phyloP scores from a whole-genome alignment of 2,113 vertebrate species.

The Pygoscelis adeliae region DNA sequence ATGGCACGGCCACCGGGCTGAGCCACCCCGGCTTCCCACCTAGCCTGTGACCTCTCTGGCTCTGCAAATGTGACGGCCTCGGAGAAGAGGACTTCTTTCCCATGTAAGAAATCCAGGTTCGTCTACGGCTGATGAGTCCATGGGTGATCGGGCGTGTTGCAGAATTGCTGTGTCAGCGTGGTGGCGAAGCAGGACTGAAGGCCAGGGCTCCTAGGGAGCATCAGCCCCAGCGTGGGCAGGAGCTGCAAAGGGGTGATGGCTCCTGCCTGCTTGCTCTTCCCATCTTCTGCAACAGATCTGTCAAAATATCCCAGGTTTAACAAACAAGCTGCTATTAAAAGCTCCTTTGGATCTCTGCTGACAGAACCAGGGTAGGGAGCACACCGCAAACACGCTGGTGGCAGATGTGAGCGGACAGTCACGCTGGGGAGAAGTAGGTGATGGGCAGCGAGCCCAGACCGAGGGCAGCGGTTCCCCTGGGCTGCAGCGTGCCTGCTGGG shows the following conservation, averaged over 20 bases:
- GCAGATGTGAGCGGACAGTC: not conserved
- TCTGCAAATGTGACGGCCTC: not conserved
- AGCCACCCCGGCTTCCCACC: not conserved
- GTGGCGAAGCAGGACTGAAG: not conserved
- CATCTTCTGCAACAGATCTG: not conserved
- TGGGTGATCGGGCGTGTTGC: accelerated
- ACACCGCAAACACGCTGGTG: accelerated
- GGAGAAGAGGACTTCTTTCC: not conserved
- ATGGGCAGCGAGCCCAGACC: not conserved
- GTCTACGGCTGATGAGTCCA: not conserved
- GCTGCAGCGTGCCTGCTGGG: not conserved
- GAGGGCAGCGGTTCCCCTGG: not conserved
- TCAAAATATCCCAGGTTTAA: not conserved
- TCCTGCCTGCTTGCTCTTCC: not conserved
- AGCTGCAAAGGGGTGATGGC: not conserved
- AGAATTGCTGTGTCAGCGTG: not conserved
- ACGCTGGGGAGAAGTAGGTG: accelerated
- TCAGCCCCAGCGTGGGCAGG: not conserved
- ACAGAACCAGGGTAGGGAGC: not conserved
- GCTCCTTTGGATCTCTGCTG: not conserved
- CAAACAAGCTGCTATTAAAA: constrained; percentile 15
- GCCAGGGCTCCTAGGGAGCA: not conserved
- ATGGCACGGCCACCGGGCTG: not conserved
- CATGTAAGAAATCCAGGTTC: not conserved
- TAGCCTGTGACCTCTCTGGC: not conserved